phyloP scores from a whole-genome alignment of 1,140 invertebrate species.

The Lepidurus apus region DNA sequence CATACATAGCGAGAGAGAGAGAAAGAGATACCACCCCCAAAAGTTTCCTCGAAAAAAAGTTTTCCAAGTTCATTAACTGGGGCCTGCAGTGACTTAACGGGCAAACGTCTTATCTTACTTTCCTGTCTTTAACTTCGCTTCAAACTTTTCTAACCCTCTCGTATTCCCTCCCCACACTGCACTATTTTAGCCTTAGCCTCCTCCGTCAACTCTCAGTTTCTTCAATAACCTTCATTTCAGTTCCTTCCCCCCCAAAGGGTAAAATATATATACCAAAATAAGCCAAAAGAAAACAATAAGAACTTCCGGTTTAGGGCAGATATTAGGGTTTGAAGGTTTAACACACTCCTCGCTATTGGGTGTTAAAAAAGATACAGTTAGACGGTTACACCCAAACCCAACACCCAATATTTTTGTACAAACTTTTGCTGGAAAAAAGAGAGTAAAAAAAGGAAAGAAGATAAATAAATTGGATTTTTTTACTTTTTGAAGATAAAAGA shows the following conservation, averaged over 20 bases:
- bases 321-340: neutral
- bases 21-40: neutral
- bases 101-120: conserved; percentile 16
- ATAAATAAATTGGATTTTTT: too few species aligned
- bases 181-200: too few species aligned
- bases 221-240: too few species aligned
- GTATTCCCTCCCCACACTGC: neutral
- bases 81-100: conserved; percentile 14
- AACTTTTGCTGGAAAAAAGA: too few species aligned
- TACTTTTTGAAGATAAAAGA: too few species aligned
- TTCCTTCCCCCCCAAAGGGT: too few species aligned
- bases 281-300: neutral
- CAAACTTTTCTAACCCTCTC: conserved; percentile 8
- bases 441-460: too few species aligned
- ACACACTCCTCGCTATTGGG: neutral
- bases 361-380: neutral
- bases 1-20: neutral
- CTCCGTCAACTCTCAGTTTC: too few species aligned
- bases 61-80: neutral
- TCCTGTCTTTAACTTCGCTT: conserved; percentile 3
- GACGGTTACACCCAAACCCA: neutral
- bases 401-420: neutral
- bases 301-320: neutral
- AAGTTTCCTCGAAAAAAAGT: neutral
- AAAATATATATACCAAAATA: too few species aligned